Base-by-base conservation (phyloP, 2,113 vertebrate species). In the Chauna torquata region DNA sequence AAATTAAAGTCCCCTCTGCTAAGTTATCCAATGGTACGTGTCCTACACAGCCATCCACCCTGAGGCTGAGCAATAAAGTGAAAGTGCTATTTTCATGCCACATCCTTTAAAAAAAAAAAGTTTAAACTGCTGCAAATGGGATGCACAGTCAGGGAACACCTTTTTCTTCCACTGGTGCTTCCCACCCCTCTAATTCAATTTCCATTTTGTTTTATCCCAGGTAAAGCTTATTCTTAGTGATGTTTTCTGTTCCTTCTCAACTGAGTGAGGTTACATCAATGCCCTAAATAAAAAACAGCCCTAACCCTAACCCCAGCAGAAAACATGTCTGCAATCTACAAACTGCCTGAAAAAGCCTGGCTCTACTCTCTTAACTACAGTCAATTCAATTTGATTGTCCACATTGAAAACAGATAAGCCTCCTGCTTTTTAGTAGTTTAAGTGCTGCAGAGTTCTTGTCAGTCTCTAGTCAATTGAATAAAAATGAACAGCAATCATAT, bases 381-480 rank as follows among this genome's bases (percentile, higher is more conserved):
- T 23, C 62, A 71, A 76, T 42, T 93, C 66, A 65, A 76, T 78
- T 58, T 80, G 77, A 94, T 61, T 91, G 92, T 87, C 91, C 87
- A 36, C 12, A 68, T 6, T 0, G 0, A 90, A 96, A 69, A 65
- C 2, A 30, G 52, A 58, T 86, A 65, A 65, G 18, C 28, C 75
- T 82, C 65, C 77, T 80, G 36, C 61, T 58, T 82, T 85, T 78
- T 34, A 55, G 70, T 40, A 54, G 54, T n/a, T 30, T 71, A 90
- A 91, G 86, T 49, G 52, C 50, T 81, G 74, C 79, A 44, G 11
- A n/a, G 82, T 74, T 92, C 82, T 88, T 91, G 93, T 91, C 89
- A 94, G 94, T 88, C 82, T 94, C 92, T 44, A 69, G 47, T 25
- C 52, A 87, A 69, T 3, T 36, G 40, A 79, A 75, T 1, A 74